Conservation (phyloP, 2,113 vertebrate species). For the Cebidichthys violaceus region DNA sequence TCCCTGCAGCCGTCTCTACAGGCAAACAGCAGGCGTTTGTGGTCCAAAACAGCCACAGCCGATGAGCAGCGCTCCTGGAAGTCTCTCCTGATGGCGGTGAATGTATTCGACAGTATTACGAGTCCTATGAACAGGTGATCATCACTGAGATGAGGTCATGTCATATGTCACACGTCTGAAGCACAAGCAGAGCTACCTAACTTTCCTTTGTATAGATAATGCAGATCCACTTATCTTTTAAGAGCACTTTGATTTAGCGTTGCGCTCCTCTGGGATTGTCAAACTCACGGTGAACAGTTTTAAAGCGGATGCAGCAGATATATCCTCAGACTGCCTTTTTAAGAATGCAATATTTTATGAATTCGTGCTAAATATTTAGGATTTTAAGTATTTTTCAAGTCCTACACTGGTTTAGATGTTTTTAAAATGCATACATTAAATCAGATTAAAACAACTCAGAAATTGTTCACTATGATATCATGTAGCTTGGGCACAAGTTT, state of each 20-base stretch:
- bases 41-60: slow-evolving; percentile 17
- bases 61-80: slow-evolving; percentile 15
- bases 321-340: background rate
- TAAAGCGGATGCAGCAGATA: background rate
- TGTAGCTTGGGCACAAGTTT: background rate
- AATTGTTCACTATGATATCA: background rate
- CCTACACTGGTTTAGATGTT: too few relatives aligned
- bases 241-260: background rate
- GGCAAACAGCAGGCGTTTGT: slow-evolving; percentile 35
- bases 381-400: too few relatives aligned
- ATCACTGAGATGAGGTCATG: background rate
- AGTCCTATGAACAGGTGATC: background rate
- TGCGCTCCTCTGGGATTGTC: background rate
- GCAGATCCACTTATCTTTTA: background rate
- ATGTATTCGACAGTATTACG: background rate
- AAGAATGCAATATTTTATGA: background rate
- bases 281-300: background rate
- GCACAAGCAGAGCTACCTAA: background rate
- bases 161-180: background rate
- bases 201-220: background rate
- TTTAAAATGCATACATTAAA: background rate
- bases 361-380: background rate
- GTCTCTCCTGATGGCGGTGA: slow-evolving; percentile 11
- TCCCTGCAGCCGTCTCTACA: slow-evolving; percentile 4
- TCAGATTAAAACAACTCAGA: background rate